Conservation (phyloP, 2,113 vertebrate species). For the Drymodes brunneopygia region DNA sequence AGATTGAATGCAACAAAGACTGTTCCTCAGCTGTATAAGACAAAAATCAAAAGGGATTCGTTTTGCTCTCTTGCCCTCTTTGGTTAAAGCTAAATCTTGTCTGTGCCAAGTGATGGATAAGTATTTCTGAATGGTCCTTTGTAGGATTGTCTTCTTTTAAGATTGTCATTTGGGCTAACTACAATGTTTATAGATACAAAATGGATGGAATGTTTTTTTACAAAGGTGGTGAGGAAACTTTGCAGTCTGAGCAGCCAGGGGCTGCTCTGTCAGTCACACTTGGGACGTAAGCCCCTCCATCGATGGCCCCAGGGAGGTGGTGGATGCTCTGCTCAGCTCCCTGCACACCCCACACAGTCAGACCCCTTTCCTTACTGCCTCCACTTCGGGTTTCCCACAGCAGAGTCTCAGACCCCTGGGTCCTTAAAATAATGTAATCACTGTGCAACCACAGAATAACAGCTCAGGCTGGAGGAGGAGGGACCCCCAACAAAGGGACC, state of each 20-base stretch:
- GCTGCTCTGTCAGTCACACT: not conserved
- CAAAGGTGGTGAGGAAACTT: not conserved
- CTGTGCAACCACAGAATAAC: not conserved
- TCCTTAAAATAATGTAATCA: not conserved
- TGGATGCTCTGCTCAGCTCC: not conserved
- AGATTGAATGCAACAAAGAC: not conserved
- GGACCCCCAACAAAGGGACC: not conserved
- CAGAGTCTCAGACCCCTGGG: not conserved
- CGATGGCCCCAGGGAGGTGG: rapidly evolving
- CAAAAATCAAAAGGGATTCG: not conserved
- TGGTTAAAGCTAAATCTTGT: not conserved
- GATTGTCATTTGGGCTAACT: not conserved
- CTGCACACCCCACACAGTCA: not conserved
- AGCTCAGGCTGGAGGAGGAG: not conserved
- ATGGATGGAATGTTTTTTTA: not conserved
- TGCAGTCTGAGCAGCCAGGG: not conserved
- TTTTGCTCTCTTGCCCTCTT: not conserved
- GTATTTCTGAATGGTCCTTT: not conserved
- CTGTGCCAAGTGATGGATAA: not conserved
- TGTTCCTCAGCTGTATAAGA: not conserved
- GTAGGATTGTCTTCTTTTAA: not conserved
- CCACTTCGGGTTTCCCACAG: not conserved
- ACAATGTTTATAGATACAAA: not conserved
- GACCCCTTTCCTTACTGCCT: not conserved
- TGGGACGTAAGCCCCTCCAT: rapidly evolving